Evolutionary conservation across 2,888 invertebrate genomes (phyloP).

Genomic region (Hartigia nigra): DNA sequence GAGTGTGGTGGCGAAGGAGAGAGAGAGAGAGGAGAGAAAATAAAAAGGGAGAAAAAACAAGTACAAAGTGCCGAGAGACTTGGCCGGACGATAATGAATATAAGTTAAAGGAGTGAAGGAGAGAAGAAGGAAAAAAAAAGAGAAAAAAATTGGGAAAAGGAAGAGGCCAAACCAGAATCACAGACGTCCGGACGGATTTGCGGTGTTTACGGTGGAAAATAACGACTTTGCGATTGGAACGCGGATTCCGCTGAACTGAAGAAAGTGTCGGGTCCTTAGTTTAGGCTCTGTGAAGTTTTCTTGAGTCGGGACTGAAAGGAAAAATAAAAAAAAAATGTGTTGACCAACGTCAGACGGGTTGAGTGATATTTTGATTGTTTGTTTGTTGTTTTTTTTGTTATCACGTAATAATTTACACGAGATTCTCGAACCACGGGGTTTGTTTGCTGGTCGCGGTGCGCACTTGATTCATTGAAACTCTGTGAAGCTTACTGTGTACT

Average conservation of each 20-base stretch:
- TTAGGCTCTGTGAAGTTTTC: not conserved
- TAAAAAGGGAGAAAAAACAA: slow-evolving; percentile 13
- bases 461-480: not conserved
- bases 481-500: not conserved
- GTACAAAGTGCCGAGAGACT: not conserved
- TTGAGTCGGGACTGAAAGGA: not conserved
- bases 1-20: slow-evolving; percentile 3
- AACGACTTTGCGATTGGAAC: not conserved
- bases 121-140: no score
- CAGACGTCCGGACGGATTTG: not conserved
- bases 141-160: not conserved
- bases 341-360: not conserved
- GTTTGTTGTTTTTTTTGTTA: not conserved
- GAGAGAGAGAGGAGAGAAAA: slow-evolving; percentile 32
- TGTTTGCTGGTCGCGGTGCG: not conserved
- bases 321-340: not conserved
- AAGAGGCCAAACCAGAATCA: not conserved
- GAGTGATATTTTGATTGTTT: not conserved
- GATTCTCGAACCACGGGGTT: not conserved
- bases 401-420: not conserved
- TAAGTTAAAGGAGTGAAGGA: not conserved
- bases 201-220: not conserved
- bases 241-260: not conserved
- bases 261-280: not conserved
- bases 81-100: not conserved